Conservation (phyloP, 2,888 invertebrate species). For the Seira sanloemensis region DNA sequence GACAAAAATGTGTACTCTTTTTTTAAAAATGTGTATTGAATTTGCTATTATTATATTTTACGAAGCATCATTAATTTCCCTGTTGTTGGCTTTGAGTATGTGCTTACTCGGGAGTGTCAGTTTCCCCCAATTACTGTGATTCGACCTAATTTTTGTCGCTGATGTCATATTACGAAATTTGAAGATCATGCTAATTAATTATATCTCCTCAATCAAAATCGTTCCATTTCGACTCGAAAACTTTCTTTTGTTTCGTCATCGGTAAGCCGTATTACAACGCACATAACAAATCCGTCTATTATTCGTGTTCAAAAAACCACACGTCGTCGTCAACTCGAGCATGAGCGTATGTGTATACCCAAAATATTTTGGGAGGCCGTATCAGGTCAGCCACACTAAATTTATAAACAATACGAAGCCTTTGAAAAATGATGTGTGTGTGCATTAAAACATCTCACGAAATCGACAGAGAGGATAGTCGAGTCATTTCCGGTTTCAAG, state of each 20-base stretch:
- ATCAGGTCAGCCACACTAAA: slow-evolving; percentile 27
- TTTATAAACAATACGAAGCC: not conserved
- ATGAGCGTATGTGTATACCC: not conserved
- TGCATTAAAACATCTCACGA: slow-evolving; percentile 29
- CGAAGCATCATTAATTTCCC: not conserved
- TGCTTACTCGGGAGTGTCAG: not conserved
- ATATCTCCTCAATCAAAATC: not conserved
- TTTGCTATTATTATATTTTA: too few relatives aligned
- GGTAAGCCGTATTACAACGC: slow-evolving; percentile 20
- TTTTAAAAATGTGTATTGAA: too few relatives aligned
- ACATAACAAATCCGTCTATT: slow-evolving; percentile 10
- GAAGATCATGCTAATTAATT: slow-evolving; percentile 51
- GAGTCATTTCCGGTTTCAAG: slow-evolving; percentile 64
- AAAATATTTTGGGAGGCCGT: slow-evolving; percentile 7
- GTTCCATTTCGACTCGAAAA: slow-evolving; percentile 25
- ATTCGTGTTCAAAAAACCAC: not conserved
- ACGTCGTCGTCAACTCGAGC: not conserved
- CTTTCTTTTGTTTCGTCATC: slow-evolving; percentile 59
- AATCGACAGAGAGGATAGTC: slow-evolving; percentile 16
- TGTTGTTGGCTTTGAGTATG: too few relatives aligned
- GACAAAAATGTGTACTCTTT: too few relatives aligned
- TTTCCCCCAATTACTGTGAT: not conserved
- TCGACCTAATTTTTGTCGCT: not conserved
- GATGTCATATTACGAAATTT: slow-evolving; percentile 37
- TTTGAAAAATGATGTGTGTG: too few relatives aligned